These are phyloP conservation scores for Manis pentadactyla DNA, from an alignment of 2,797 vertebrate genomes.

Conservation along the genomic window DNA sequence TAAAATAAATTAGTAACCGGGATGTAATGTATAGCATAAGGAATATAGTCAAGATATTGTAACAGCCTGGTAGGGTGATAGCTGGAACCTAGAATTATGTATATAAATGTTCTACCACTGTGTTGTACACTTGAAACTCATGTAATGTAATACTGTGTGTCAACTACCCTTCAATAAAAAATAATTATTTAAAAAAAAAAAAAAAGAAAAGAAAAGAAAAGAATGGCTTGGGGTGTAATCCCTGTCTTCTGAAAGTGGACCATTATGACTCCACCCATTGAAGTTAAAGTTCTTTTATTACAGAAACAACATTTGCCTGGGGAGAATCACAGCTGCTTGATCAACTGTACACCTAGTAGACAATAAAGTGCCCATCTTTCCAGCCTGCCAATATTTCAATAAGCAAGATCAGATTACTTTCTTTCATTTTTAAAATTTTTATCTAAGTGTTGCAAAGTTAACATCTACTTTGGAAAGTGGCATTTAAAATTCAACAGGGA, in stretches of 20 bases:
- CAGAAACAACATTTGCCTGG: slow-evolving; percentile 6
- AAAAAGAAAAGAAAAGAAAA: no score
- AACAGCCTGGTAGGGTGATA: no score
- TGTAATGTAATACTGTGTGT: no score
- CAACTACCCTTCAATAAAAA: no score
- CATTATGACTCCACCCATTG: not conserved
- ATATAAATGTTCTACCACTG: no score
- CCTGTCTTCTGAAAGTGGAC: slow-evolving; percentile 13
- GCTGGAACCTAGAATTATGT: no score
- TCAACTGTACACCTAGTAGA: not conserved
- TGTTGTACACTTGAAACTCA: no score
- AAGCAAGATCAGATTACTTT: slow-evolving; percentile 39
- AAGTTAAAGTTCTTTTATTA: slow-evolving; percentile 13
- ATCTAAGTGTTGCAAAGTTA: slow-evolving; percentile 22
- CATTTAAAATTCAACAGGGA: not conserved
- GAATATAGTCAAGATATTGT: no score
- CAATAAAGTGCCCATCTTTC: slow-evolving; percentile 13
- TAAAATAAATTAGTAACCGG: no score
- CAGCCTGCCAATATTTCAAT: slow-evolving; percentile 1
- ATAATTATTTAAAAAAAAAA: no score
- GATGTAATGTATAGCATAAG: no score
- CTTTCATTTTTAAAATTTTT: not conserved
- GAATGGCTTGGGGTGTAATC: not conserved
- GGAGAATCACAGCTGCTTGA: not conserved
- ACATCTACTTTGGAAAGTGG: not conserved